These are phyloP conservation scores for Allygus modestus DNA, from an alignment of 2,888 invertebrate genomes.

Conservation along the genomic window DNA sequence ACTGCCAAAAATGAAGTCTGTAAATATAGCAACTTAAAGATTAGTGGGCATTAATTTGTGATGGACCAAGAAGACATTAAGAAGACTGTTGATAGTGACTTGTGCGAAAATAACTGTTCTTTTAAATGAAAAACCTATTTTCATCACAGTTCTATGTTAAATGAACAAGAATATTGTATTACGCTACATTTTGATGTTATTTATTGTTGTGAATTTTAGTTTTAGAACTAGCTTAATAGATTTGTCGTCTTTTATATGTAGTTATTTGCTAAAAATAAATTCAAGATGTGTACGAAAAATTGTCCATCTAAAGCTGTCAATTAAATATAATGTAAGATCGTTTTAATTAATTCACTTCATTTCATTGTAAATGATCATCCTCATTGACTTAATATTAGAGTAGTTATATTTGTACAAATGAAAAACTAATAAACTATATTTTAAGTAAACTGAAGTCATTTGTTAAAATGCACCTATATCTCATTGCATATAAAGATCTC, in stretches of 20 bases:
- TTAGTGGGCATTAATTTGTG: background rate
- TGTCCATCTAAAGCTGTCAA: constrained; percentile 26
- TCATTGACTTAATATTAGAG: constrained; percentile 34
- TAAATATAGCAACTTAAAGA: constrained; percentile 11
- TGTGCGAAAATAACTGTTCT: constrained; percentile 13
- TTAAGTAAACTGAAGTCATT: constrained; percentile 40
- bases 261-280: background rate
- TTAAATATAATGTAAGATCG: constrained; percentile 29
- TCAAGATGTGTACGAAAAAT: constrained; percentile 6
- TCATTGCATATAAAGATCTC: too few relatives aligned
- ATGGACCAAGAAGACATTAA: background rate
- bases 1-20: constrained; percentile 45
- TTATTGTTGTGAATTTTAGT: constrained; percentile 38
- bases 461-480: too few relatives aligned
- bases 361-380: constrained; percentile 43
- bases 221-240: constrained; percentile 18
- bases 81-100: constrained; percentile 12
- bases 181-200: constrained; percentile 13
- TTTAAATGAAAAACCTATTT: background rate
- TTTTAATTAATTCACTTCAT: background rate
- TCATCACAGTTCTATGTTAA: background rate
- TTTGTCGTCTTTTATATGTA: constrained; percentile 27
- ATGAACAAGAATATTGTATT: constrained; percentile 2
- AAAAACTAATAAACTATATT: constrained; percentile 44
- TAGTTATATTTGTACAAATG: constrained; percentile 44